Percentiles rank a stretch among this genome's conserved stretches.
These are phyloP conservation scores for Origma solitaria DNA, from an alignment of 2,113 vertebrate species.

Conservation along the genomic window DNA sequence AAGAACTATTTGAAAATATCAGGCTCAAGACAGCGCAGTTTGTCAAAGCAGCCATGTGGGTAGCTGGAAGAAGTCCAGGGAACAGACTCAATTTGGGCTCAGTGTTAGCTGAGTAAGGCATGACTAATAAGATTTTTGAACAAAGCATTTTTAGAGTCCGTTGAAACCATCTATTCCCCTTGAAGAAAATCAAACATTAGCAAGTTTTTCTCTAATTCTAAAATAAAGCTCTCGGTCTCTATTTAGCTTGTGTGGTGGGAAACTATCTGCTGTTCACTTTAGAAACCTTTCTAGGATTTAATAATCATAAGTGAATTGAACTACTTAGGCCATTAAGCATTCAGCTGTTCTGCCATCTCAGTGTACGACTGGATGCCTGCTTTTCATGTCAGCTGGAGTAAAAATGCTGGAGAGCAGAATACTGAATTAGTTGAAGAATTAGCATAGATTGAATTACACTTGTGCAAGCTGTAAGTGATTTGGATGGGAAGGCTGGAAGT, in stretches of 20 bases:
- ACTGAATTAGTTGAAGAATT: neutral
- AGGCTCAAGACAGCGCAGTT: neutral
- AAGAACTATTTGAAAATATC: neutral
- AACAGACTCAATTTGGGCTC: neutral
- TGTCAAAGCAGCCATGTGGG: neutral
- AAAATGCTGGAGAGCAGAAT: neutral
- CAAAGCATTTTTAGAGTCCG: neutral
- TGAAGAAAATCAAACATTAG: neutral
- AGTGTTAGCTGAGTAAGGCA: neutral
- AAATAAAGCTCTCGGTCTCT: neutral
- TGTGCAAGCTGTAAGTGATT: neutral
- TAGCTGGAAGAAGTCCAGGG: neutral
- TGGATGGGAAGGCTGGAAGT: neutral
- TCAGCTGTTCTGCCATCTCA: neutral
- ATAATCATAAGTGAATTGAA: neutral
- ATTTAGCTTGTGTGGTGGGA: neutral
- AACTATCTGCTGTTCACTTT: neutral
- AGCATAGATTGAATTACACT: neutral
- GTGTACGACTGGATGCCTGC: neutral
- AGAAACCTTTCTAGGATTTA: neutral
- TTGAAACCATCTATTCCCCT: neutral
- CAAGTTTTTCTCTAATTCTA: neutral
- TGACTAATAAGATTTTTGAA: neutral
- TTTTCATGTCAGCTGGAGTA: neutral
- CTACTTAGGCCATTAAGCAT: neutral